phyloP scores from a whole-genome alignment of 1,140 invertebrate species.

The Mercenaria mercenaria region DNA sequence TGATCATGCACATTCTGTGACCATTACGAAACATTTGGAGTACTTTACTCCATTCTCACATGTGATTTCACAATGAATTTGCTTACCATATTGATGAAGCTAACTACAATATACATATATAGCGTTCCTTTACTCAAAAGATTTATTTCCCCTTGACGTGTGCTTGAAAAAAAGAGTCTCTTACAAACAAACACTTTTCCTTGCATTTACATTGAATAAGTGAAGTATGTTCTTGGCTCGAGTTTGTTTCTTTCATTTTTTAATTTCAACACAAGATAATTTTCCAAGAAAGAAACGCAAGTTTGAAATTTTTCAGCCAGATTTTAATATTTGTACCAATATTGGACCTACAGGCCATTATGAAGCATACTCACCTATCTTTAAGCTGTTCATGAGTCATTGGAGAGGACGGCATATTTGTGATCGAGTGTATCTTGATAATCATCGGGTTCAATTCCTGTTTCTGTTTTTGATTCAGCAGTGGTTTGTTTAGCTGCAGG shows the following conservation, averaged over 20 bases:
- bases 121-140: no score
- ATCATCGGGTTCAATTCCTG: conserved; percentile 84
- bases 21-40: neutral
- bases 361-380: conserved; percentile 74
- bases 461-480: conserved; percentile 82
- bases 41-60: neutral
- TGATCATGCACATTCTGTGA: neutral
- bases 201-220: no score
- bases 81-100: neutral
- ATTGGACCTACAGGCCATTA: no score
- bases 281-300: no score
- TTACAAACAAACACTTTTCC: no score
- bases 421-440: conserved; percentile 81
- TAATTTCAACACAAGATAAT: no score
- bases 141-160: no score
- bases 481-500: conserved; percentile 77
- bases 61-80: neutral
- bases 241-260: no score
- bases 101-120: neutral
- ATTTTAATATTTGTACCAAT: no score
- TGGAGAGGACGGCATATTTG: conserved; percentile 82
- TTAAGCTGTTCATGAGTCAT: conserved; percentile 79
- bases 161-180: no score
- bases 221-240: no score
- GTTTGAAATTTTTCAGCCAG: no score